Evolutionary conservation across 2,113 vertebrate genomes (phyloP).

Genomic region (Platysteira castanea): DNA sequence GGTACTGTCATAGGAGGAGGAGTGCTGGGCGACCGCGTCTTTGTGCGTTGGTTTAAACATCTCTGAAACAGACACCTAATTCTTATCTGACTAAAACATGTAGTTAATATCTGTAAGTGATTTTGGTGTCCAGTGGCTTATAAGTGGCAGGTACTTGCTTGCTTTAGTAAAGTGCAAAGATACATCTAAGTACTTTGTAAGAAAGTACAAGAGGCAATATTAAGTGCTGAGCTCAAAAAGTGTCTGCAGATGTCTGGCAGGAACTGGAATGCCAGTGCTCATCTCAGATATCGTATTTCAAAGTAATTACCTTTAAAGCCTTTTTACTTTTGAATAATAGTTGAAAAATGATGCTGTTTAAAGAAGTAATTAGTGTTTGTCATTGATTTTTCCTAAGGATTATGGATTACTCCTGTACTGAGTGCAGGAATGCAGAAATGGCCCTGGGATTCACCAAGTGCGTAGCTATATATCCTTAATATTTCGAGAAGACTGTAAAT

Average conservation of each 20-base stretch:
- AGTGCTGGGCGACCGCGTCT: neutral
- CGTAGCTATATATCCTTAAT: neutral
- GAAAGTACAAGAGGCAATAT: neutral
- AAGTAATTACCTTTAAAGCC: slow-evolving; percentile 3
- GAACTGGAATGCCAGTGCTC: neutral
- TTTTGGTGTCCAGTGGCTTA: neutral
- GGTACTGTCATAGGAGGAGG: neutral
- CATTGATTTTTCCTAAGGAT: neutral
- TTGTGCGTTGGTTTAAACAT: neutral
- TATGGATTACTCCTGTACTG: neutral
- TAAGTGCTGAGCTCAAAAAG: neutral
- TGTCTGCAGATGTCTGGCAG: neutral
- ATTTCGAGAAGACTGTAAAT: neutral
- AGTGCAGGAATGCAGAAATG: neutral
- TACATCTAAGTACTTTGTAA: neutral
- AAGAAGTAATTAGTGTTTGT: slow-evolving; percentile 18
- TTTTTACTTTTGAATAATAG: neutral
- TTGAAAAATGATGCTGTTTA: neutral
- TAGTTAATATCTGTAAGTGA: neutral
- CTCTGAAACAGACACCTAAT: neutral
- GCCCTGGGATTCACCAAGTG: neutral
- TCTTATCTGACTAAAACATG: rapidly evolving
- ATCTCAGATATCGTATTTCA: neutral
- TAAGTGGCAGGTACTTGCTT: neutral
- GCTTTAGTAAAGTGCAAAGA: neutral